Conservation (phyloP, 2,797 vertebrate genomes). For the Onychomys leucogaster region DNA sequence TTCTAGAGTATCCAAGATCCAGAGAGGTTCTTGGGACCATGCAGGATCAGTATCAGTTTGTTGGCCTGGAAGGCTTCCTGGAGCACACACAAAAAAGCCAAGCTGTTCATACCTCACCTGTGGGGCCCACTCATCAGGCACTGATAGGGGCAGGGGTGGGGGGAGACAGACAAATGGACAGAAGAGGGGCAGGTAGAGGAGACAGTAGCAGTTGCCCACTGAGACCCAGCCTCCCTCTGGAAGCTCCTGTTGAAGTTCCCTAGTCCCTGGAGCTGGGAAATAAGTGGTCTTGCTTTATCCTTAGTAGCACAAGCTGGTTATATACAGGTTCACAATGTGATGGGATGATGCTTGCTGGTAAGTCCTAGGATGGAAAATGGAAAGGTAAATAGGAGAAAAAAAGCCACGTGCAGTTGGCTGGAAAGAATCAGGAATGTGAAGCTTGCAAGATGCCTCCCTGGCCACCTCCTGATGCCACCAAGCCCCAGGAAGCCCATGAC, state of each 20-base stretch:
- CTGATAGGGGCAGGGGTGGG: background rate
- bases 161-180: background rate
- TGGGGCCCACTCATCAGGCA: background rate
- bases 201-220: background rate
- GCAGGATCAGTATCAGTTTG: fast-evolving
- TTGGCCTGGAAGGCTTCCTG: background rate
- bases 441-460: fast-evolving
- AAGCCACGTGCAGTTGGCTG: no score
- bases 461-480: no score
- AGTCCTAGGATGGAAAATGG: background rate
- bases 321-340: background rate
- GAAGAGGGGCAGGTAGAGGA: background rate
- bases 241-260: background rate
- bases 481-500: background rate
- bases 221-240: background rate
- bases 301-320: background rate
- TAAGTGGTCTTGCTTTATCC: background rate
- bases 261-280: background rate
- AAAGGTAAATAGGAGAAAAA: background rate
- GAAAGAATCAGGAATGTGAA: background rate
- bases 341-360: background rate
- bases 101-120: fast-evolving
- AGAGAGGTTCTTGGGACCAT: background rate
- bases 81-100: background rate
- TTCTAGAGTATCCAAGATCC: background rate